Percentiles rank a stretch among this genome's conserved stretches.
Evolutionary conservation across 2,797 vertebrate genomes (phyloP).

Genomic region (Rhynchotus rufescens): DNA sequence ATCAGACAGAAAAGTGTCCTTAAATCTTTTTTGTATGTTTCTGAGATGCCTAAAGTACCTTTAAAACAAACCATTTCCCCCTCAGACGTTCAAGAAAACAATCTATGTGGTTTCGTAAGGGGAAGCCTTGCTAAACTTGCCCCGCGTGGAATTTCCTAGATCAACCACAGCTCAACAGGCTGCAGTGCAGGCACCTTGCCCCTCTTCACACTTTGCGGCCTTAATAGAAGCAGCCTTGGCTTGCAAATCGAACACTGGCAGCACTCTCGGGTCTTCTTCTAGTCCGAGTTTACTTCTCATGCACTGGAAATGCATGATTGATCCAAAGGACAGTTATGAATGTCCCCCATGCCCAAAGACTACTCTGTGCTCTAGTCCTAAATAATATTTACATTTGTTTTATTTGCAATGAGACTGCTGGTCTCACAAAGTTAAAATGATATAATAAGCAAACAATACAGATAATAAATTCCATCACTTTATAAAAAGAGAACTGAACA

Average conservation of each 20-base stretch:
- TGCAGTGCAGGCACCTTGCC: neutral
- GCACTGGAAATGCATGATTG: neutral
- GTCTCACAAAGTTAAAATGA: neutral
- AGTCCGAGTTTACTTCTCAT: neutral
- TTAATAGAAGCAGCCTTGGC: neutral
- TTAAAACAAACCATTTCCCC: neutral
- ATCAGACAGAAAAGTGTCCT: rapidly evolving
- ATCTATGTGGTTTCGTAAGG: neutral
- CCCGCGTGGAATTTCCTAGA: neutral
- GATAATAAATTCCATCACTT: neutral
- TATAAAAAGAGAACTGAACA: neutral
- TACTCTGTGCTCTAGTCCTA: neutral
- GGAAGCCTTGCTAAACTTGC: neutral
- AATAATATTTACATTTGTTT: neutral
- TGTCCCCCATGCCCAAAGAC: neutral
- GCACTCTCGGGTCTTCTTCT: neutral
- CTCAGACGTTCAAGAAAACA: neutral
- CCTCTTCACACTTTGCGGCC: neutral
- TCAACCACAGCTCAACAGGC: neutral
- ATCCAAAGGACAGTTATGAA: neutral
- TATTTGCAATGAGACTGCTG: neutral
- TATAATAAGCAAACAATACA: neutral
- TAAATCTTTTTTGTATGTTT: neutral
- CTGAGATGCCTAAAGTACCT: neutral
- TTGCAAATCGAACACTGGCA: neutral